These are phyloP conservation scores for Ciconia stormi DNA, from an alignment of 2,113 vertebrate genomes.

Conservation along the genomic window DNA sequence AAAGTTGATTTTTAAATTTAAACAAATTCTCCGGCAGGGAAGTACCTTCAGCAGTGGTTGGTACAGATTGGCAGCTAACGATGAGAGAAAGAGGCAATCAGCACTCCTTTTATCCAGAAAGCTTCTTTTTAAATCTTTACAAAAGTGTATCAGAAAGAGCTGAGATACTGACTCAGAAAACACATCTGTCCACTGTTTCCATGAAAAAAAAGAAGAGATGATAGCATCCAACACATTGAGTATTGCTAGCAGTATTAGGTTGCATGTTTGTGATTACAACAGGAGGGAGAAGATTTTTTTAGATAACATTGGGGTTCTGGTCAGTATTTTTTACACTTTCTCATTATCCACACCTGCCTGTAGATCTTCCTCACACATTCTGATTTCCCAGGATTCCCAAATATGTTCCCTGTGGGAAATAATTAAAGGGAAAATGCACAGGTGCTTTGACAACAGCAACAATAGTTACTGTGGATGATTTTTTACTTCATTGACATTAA, in stretches of 20 bases:
- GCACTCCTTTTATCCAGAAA: neutral
- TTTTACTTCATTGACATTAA: neutral
- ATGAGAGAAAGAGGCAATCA: neutral
- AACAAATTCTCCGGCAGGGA: neutral
- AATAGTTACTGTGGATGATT: neutral
- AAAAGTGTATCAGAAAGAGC: neutral
- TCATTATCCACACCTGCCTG: neutral
- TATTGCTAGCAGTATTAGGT: neutral
- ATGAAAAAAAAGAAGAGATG: neutral
- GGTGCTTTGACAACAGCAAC: neutral
- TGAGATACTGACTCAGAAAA: neutral
- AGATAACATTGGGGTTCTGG: neutral
- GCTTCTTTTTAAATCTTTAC: neutral
- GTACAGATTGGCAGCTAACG: neutral
- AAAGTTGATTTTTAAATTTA: neutral
- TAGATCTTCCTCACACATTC: neutral
- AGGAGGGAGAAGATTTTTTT: accelerated
- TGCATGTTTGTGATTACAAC: neutral
- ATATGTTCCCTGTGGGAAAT: neutral
- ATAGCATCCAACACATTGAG: neutral
- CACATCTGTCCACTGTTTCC: neutral
- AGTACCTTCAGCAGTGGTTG: neutral
- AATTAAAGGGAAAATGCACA: neutral
- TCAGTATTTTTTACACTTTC: neutral
- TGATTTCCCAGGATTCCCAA: neutral